Conservation (phyloP, 2,113 vertebrate species). For the Ictalurus furcatus region DNA sequence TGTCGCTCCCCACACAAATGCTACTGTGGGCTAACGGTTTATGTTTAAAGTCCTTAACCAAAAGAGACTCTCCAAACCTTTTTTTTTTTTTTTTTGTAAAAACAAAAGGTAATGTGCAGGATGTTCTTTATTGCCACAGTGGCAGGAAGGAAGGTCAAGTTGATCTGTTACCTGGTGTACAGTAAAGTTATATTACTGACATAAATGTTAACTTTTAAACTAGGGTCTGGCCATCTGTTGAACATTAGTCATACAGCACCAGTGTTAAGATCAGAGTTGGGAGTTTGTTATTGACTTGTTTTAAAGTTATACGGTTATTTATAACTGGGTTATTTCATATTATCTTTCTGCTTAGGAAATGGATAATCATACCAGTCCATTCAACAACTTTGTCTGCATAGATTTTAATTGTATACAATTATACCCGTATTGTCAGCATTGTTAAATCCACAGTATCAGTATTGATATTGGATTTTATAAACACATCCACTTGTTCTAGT, state of each 20-base stretch:
- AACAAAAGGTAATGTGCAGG: not conserved
- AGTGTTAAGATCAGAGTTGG: not conserved
- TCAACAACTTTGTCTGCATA: not conserved
- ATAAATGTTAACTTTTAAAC: slow-evolving; percentile 3
- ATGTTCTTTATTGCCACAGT: not conserved
- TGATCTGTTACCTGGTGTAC: not conserved
- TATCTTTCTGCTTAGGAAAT: not conserved
- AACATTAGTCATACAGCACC: not conserved
- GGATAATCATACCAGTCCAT: not conserved
- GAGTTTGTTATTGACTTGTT: not conserved
- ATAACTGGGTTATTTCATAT: not conserved
- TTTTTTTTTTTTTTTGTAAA: too few species aligned
- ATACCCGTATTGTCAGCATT: not conserved
- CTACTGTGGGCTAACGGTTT: not conserved
- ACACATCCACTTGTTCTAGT: not conserved
- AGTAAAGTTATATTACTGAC: not conserved
- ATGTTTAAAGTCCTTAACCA: not conserved
- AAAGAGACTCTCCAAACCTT: not conserved
- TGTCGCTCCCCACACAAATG: not conserved
- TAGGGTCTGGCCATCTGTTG: not conserved
- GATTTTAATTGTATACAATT: not conserved
- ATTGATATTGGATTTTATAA: not conserved
- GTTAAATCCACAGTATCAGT: not conserved
- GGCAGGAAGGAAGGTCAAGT: not conserved
- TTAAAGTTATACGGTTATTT: not conserved